Percentiles rank a stretch among this genome's conserved stretches.
These are phyloP conservation scores for Oncopeltus fasciatus DNA, from an alignment of 1,140 invertebrate species.

Conservation along the genomic window DNA sequence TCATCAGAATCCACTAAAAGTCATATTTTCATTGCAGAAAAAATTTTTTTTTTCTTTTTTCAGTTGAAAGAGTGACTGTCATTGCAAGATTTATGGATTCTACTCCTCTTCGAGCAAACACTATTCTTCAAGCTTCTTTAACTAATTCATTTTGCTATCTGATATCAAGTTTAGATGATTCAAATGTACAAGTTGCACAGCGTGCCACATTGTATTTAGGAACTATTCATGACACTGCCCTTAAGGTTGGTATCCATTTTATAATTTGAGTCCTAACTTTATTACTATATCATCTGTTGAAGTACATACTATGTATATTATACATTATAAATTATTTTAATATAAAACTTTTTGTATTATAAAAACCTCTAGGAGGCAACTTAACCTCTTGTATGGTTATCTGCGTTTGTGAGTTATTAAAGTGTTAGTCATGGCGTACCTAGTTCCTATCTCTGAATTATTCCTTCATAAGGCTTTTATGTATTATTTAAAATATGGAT, in stretches of 20 bases:
- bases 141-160: constrained; percentile 94
- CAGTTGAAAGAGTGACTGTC: constrained; percentile 82
- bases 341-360: too few species aligned
- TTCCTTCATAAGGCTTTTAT: too few species aligned
- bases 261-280: background rate
- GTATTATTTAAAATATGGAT: too few species aligned
- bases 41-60: constrained; percentile 21
- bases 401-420: too few species aligned
- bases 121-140: constrained; percentile 78
- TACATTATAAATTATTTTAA: too few species aligned
- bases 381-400: too few species aligned
- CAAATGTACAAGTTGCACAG: constrained; percentile 86
- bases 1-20: too few species aligned
- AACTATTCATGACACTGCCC: constrained; percentile 77
- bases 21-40: too few species aligned
- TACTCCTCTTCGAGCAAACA: constrained; percentile 66
- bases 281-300: background rate
- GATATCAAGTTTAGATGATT: constrained; percentile 90
- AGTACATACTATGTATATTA: too few species aligned
- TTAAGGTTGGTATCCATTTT: constrained; percentile 39
- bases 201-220: constrained; percentile 82
- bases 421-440: too few species aligned
- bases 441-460: too few species aligned
- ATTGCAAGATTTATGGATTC: constrained; percentile 86
- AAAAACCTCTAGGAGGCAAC: too few species aligned